Conservation (phyloP, 2,888 invertebrate genomes). For the Lasioglossum villosulum region DNA sequence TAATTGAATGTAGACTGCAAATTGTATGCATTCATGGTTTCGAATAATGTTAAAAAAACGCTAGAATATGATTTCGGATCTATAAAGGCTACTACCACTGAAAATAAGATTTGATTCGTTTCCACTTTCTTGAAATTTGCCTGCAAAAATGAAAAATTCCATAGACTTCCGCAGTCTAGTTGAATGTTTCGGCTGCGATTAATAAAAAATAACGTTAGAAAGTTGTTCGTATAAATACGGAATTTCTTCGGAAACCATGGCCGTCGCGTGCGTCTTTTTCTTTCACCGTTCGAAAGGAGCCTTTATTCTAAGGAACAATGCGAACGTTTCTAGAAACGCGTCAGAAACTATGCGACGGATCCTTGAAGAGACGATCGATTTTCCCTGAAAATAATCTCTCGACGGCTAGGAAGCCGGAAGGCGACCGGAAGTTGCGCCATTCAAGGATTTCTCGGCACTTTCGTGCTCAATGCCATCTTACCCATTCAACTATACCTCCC, state of each 20-base stretch:
- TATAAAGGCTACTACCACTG: too few relatives aligned
- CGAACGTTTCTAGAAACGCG: constrained; percentile 1
- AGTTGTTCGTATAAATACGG: constrained; percentile 18
- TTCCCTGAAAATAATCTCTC: constrained; percentile 27
- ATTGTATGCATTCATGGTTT: too few relatives aligned
- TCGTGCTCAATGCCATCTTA: constrained; percentile 26
- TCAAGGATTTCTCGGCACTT: constrained; percentile 45
- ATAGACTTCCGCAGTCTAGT: neutral
- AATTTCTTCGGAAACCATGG: constrained; percentile 40
- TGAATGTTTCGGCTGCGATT: constrained; percentile 14
- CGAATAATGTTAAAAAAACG: too few relatives aligned
- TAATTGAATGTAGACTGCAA: too few relatives aligned
- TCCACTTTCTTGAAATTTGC: too few relatives aligned
- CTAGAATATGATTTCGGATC: too few relatives aligned
- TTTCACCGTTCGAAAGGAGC: constrained; percentile 27
- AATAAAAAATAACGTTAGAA: constrained; percentile 35
- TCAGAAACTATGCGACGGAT: neutral
- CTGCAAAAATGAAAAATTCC: too few relatives aligned
- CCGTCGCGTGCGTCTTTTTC: constrained; percentile 47
- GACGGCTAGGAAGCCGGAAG: constrained; percentile 44
- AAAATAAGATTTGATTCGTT: too few relatives aligned
- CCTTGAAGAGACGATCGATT: constrained; percentile 18
- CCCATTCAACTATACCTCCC: constrained; percentile 15
- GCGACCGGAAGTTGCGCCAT: constrained; percentile 48
- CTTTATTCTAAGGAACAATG: constrained; percentile 13